Base-by-base conservation (phyloP, 2,113 vertebrate species). In the Dipodomys merriami region DNA sequence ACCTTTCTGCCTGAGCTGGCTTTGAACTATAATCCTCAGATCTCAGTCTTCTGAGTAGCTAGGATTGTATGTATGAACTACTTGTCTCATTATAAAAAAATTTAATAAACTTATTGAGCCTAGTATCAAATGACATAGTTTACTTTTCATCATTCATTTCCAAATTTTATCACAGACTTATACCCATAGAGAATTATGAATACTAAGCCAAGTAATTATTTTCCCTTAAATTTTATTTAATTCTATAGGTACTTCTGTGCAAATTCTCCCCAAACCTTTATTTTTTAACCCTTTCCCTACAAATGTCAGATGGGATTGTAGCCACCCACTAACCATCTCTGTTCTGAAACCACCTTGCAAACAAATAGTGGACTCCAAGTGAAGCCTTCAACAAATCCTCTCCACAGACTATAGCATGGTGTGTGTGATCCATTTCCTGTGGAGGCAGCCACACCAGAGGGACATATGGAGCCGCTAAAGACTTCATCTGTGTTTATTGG, bases 201-300 rank as follows among this genome's bases (percentile, higher is more conserved):
- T 33, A 57, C 16, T 88, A 67, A 93, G 73, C 11, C 3, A 9
- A 73, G 64, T 57, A 22, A 83, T n/a, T 78, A 57, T 30, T 91
- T 90, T 65, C 13, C 9, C 10, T 25, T 72, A 77, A 83, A 29
- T 30, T 85, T 65, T 88, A n/a, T 60, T 27, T 85, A 60, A 86
- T 81, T 83, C 76, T 85, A 12, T 30, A 25, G 10, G 44, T 19
- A 33, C 74, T 76, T 71, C 49, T 72, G 78, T 22, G 60, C 25
- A 94, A 84, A 89, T 35, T 83, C 53, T 81, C 79, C 29, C 18
- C 53, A 85, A 76, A 53, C 82, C 77, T 95, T 78, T 91, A 76
- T 49, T 65, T 85, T 67, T 86, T 80, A 88, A 64, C 0, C 35
- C 1, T 79, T 94, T 67, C 87, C 77, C 83, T 78, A 49, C 73